phyloP scores from a whole-genome alignment of 1,140 invertebrate species.

The Drosophila kepulauana region DNA sequence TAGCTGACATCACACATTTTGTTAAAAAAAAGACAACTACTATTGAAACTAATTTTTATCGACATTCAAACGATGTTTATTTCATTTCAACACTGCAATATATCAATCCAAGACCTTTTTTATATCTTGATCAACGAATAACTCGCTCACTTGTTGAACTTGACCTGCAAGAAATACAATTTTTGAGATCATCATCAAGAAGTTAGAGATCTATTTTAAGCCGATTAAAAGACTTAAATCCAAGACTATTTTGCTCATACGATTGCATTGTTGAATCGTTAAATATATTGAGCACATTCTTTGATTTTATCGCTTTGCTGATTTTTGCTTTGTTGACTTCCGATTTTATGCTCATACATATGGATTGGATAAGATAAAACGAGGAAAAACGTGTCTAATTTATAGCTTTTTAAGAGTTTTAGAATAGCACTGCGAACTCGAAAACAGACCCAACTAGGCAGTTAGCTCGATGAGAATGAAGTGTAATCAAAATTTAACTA shows the following conservation, averaged over 20 bases:
- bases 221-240: conserved; percentile 15
- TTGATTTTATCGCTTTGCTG: neutral
- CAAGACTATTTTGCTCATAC: conserved; percentile 12
- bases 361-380: neutral
- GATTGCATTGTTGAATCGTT: neutral
- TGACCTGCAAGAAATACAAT: conserved; percentile 28
- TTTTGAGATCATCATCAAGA: conserved; percentile 8
- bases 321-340: conserved; percentile 1
- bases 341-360: conserved; percentile 24
- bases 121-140: conserved; percentile 6
- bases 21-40: neutral
- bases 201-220: neutral
- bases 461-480: neutral
- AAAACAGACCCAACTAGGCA: neutral
- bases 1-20: neutral
- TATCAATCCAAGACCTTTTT: conserved; percentile 10
- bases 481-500: conserved; percentile 28
- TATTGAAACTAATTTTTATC: conserved; percentile 15
- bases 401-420: neutral
- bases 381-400: neutral
- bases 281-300: conserved; percentile 6
- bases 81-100: conserved; percentile 8
- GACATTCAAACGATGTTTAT: conserved; percentile 7
- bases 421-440: conserved; percentile 1
- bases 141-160: conserved; percentile 26